These are phyloP conservation scores for Xiphophorus hellerii DNA, from an alignment of 2,113 vertebrate genomes.

Conservation along the genomic window DNA sequence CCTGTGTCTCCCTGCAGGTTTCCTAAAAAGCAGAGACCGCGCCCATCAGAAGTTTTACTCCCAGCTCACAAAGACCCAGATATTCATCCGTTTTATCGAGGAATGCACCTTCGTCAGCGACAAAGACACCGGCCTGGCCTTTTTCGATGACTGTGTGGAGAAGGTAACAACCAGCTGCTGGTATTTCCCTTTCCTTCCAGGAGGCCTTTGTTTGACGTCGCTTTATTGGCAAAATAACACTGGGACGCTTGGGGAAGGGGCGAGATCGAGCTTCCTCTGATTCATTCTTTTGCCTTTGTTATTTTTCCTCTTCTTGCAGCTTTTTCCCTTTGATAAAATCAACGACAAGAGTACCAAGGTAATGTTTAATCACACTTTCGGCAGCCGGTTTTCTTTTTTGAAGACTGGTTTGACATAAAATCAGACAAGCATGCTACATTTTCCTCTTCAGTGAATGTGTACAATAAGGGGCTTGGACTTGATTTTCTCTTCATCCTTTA, in stretches of 20 bases:
- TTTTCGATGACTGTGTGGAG: conserved; percentile 98
- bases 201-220: conserved; percentile 39
- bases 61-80: conserved; percentile 94
- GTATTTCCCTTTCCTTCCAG: conserved; percentile 28
- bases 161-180: conserved; percentile 83
- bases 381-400: background rate
- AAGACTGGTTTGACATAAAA: conserved; percentile 10
- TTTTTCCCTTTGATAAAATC: conserved; percentile 95
- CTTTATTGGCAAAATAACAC: conserved; percentile 52
- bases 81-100: conserved; percentile 98
- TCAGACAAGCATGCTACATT: conserved; percentile 4
- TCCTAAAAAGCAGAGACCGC: conserved; percentile 96
- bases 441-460: background rate
- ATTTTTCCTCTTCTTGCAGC: conserved; percentile 79
- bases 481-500: conserved; percentile 28
- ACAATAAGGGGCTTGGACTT: conserved; percentile 7
- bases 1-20: conserved; percentile 79
- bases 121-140: conserved; percentile 97
- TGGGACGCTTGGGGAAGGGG: conserved; percentile 31
- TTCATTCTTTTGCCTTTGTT: conserved; percentile 68
- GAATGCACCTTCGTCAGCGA: conserved; percentile 99
- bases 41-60: conserved; percentile 96
- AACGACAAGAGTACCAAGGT: conserved; percentile 95
- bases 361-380: conserved; percentile 64
- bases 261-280: conserved; percentile 74